Evolutionary conservation across 1,140 invertebrate genomes (phyloP).

Genomic region (Pseudobourletiella spinata): DNA sequence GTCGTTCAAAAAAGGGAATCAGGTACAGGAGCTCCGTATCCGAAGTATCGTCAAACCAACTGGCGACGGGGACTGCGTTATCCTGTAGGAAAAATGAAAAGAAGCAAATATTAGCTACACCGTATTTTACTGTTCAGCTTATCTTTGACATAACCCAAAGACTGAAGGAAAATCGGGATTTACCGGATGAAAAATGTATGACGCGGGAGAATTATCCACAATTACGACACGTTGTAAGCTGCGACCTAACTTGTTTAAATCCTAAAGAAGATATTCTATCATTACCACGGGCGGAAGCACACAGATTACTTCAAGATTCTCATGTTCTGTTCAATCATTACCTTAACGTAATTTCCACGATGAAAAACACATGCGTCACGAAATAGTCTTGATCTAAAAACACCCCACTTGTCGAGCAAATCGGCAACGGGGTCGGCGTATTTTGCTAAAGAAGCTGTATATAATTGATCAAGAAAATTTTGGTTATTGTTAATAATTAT

Average conservation of each 20-base stretch:
- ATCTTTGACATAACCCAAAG: too few species aligned
- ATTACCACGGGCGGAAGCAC: too few species aligned
- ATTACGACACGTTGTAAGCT: constrained; percentile 95
- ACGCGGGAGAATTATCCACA: constrained; percentile 98
- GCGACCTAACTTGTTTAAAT: constrained; percentile 92
- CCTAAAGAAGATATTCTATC: constrained; percentile 47
- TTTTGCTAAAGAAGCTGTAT: constrained; percentile 45
- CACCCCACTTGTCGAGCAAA: constrained; percentile 93
- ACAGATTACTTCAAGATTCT: too few species aligned
- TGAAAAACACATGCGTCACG: constrained; percentile 99
- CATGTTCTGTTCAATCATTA: too few species aligned
- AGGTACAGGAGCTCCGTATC: constrained; percentile 89
- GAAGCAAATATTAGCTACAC: too few species aligned
- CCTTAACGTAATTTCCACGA: constrained; percentile 97
- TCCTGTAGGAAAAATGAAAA: constrained; percentile 47
- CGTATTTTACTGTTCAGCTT: too few species aligned
- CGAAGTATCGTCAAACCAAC: constrained; percentile 95
- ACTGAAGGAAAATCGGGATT: too few species aligned
- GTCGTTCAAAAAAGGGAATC: constrained; percentile 90
- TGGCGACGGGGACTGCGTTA: constrained; percentile 72
- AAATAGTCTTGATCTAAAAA: constrained; percentile 92
- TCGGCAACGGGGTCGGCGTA: constrained; percentile 99
- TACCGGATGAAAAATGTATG: constrained; percentile 97
- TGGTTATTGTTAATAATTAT: too few species aligned
- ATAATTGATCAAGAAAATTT: too few species aligned